Evolutionary conservation across 2,797 vertebrate species (phyloP), one percentile per base, ranked within the genome.

Genomic region (Manis pentadactyla): DNA sequence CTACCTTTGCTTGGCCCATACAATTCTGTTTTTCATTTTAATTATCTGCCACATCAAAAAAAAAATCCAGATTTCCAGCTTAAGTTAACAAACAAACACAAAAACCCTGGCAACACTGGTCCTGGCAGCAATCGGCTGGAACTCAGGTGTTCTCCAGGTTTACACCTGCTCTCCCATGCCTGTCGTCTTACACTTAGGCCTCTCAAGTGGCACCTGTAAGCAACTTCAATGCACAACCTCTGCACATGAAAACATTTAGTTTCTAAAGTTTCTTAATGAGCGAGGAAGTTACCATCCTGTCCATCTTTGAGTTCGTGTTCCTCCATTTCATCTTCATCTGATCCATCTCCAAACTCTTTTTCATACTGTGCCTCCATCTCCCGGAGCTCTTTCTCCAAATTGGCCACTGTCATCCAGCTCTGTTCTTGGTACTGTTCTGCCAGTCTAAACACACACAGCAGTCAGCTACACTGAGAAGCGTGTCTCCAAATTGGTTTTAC

Each of bases 331-430:
- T 97, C 39, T 15, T 98, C 99, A 5, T 98, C 99, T 0, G 99
- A 99, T 5, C 98, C 99, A n/a, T 99, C 99, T 94, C 99, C 99
- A 97, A 99, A 99, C 98, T 99, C 99, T 97, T 99, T 98, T 66
- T 99, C 99, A 1, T 99, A 99, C 87, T 99, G 99, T 4, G 99
- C 99, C 97, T 99, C 99, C 87, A 99, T 99, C 98, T 99, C 99
- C 98, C 99, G 99, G 95, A 99, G 98, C 96, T 99, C 99, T 97
- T 99, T 99, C 98, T 99, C 99, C 57, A 99, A 98, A 87, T 99
- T 99, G 5, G 99, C 99, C 99, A 99, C 98, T 9, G 99, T 98
- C 10, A 99, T 99, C 99, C 99, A 99, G 98, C 99, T 99, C 98
- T 99, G 99, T 96, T 99, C 99, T 97, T 99, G 98, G 98, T 99